Evolutionary conservation across 2,797 vertebrate genomes (phyloP).

Genomic region (Anabas testudineus): DNA sequence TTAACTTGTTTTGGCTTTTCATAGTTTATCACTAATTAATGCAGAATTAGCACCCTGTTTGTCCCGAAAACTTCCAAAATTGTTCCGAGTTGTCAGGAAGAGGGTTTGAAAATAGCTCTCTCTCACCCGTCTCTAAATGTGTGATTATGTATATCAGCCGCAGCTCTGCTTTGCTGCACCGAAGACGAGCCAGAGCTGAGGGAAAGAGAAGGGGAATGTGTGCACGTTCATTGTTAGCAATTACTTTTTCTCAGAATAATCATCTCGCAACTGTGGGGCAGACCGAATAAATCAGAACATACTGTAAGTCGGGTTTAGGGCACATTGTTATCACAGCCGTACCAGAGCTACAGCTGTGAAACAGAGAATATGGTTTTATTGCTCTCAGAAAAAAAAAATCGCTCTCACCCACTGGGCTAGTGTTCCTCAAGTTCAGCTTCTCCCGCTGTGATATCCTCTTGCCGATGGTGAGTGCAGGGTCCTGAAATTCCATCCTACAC

Average conservation of each 20-base stretch:
- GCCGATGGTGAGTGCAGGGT: slow-evolving; percentile 38
- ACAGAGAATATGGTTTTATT: slow-evolving; percentile 55
- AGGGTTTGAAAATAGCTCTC: slow-evolving; percentile 46
- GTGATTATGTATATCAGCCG: slow-evolving; percentile 54
- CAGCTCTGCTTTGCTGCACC: slow-evolving; percentile 42
- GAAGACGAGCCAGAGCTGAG: slow-evolving; percentile 10
- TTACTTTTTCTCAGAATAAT: slow-evolving; percentile 56
- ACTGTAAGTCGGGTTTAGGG: slow-evolving; percentile 61
- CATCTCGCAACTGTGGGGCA: slow-evolving; percentile 53
- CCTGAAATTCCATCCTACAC: slow-evolving; percentile 52
- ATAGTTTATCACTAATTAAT: slow-evolving; percentile 59
- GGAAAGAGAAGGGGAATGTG: neutral
- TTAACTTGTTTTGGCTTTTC: slow-evolving; percentile 58
- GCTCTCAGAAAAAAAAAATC: slow-evolving; percentile 53
- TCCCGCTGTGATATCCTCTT: slow-evolving; percentile 51
- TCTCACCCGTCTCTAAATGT: slow-evolving; percentile 35
- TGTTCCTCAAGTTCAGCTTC: slow-evolving; percentile 57
- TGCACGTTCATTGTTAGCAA: slow-evolving; percentile 37
- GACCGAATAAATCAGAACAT: slow-evolving; percentile 57
- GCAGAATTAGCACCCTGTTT: slow-evolving; percentile 53
- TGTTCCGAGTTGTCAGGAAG: slow-evolving; percentile 27
- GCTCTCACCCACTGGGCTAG: slow-evolving; percentile 54
- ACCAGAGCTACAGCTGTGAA: slow-evolving; percentile 65
- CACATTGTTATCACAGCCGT: slow-evolving; percentile 68
- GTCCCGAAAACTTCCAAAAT: slow-evolving; percentile 52